phyloP scores from a whole-genome alignment of 2,888 invertebrate genomes.

The Apeira syringaria region DNA sequence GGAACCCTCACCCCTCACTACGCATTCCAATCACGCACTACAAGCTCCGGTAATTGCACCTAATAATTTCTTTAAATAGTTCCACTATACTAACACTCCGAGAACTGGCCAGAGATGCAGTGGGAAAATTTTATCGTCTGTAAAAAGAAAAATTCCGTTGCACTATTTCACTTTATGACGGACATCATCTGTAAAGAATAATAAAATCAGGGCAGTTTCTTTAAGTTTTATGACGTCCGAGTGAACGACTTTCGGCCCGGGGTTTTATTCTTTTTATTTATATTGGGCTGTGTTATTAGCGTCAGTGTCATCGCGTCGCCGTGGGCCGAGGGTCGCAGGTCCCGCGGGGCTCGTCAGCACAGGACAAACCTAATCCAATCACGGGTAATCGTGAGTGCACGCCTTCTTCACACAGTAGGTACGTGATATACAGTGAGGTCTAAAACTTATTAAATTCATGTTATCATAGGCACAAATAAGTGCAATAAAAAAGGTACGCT shows the following conservation, averaged over 20 bases:
- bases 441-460: too few species aligned
- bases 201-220: constrained; percentile 49
- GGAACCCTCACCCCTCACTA: constrained; percentile 63
- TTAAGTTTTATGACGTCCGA: constrained; percentile 48
- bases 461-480: too few species aligned
- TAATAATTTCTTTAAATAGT: constrained; percentile 82
- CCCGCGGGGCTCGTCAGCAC: constrained; percentile 86
- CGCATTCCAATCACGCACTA: constrained; percentile 82
- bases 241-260: constrained; percentile 43
- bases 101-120: constrained; percentile 15
- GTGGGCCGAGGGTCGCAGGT: constrained; percentile 54
- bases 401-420: constrained; percentile 56
- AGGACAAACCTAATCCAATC: constrained; percentile 86
- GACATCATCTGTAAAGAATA: constrained; percentile 46
- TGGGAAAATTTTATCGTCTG: constrained; percentile 27
- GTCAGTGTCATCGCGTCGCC: constrained; percentile 61
- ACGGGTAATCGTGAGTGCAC: constrained; percentile 63
- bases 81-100: constrained; percentile 38
- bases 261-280: constrained; percentile 61
- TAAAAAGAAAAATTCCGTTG: constrained; percentile 27
- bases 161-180: constrained; percentile 38
- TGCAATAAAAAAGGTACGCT: too few species aligned
- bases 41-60: constrained; percentile 80
- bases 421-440: constrained; percentile 31
- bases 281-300: constrained; percentile 58